Base-by-base conservation (phyloP, 1,140 invertebrate genomes). In the Glossosoma conforme region DNA sequence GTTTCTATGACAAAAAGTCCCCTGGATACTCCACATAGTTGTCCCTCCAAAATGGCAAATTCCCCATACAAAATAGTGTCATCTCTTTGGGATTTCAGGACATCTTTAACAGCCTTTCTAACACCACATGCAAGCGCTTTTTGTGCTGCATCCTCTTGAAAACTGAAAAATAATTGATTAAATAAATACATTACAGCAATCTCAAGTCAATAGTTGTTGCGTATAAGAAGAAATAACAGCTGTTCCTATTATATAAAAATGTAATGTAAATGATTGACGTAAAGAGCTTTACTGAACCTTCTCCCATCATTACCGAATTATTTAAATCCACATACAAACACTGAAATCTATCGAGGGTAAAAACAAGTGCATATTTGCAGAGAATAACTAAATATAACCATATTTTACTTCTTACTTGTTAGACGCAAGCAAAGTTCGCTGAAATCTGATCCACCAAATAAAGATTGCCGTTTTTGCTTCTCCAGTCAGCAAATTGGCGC, bases 371-470 rank as follows among this genome's bases (percentile, higher is more conserved):
- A n/a, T n/a, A n/a, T n/a, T n/a, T n/a, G n/a, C n/a, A n/a, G n/a
- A n/a, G n/a, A n/a, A 18, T 5, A 47, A 35, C 11, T 21, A 45
- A 37, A 37, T 8, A 13, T 35, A 13, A 11, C 5, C 15, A 35
- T 4, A 35, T 13, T 13, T 5, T 15, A 13, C 33, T 38, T 14
- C 8, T 33, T 32, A 53, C 51, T 44, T 45, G 6, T 17, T 18
- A 19, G 44, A 13, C 6, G 51, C 30, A 15, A 54, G 8, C 28
- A 54, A 22, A 43, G 25, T 25, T 24, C 40, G 11, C 45, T 53
- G 51, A 6, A 48, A 35, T 11, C 53, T 40, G 9, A 59, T 50
- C 57, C 57, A 59, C 57, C 57, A 59, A 8, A 49, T 43, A 18
- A 56, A 28, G 10, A 59, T 20, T n/a, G 57, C 57, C 10, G 53